Conservation (phyloP, 1,140 invertebrate species). For the Cataglyphis hispanica region DNA sequence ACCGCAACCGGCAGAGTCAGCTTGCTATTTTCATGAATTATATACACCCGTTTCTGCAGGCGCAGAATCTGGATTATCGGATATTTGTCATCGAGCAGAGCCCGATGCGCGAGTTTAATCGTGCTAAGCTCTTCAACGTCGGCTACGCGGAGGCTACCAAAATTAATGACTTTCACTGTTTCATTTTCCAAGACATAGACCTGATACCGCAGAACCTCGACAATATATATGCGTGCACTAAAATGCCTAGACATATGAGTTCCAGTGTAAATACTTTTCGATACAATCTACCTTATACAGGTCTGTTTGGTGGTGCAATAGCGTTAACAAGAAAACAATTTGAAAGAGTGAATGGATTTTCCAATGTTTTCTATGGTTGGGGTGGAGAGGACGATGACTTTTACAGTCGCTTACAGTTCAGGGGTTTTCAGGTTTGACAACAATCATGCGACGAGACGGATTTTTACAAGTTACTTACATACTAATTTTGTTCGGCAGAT, state of each 20-base stretch:
- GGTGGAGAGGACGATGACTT: constrained; percentile 97
- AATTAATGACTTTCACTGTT: constrained; percentile 92
- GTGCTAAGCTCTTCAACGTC: constrained; percentile 97
- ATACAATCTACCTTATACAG: constrained; percentile 92
- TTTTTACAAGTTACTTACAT: not conserved
- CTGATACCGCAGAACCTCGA: constrained; percentile 95
- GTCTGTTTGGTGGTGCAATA: constrained; percentile 92
- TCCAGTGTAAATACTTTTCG: constrained; percentile 96
- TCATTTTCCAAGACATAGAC: constrained; percentile 98
- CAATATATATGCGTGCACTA: constrained; percentile 97
- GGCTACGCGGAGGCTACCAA: constrained; percentile 93
- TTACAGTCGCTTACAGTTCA: constrained; percentile 86
- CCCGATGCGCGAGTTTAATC: constrained; percentile 93
- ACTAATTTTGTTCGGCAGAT: constrained; percentile 83
- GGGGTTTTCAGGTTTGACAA: constrained; percentile 79
- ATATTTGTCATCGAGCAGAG: constrained; percentile 97
- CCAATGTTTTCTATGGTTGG: constrained; percentile 96
- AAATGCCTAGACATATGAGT: constrained; percentile 96
- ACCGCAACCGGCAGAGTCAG: constrained; percentile 93
- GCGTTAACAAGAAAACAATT: constrained; percentile 91
- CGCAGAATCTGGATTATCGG: constrained; percentile 94
- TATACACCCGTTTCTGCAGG: constrained; percentile 95
- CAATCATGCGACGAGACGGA: not conserved
- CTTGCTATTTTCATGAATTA: constrained; percentile 93
- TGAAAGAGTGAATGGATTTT: constrained; percentile 95